Evolutionary conservation across 2,888 invertebrate species (phyloP).

Genomic region (Nymphalis c-album): DNA sequence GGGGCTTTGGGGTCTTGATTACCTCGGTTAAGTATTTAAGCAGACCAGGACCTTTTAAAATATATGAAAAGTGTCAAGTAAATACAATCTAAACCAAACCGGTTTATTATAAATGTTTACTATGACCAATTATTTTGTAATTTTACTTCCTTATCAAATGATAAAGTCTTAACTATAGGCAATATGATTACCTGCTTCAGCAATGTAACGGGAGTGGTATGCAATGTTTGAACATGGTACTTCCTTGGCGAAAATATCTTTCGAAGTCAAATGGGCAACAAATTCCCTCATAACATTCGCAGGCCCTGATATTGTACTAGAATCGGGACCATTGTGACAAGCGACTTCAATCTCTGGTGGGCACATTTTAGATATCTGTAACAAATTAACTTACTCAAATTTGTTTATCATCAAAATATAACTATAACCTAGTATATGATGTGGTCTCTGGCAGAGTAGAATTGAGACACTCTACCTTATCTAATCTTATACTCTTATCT

Average conservation of each 20-base stretch:
- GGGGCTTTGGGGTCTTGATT: slow-evolving; percentile 81
- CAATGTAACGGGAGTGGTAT: slow-evolving; percentile 93
- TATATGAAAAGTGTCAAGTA: background rate
- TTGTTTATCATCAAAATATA: background rate
- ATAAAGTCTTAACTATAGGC: background rate
- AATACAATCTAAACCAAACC: too few relatives aligned
- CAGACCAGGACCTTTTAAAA: slow-evolving; percentile 70
- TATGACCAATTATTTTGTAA: too few relatives aligned
- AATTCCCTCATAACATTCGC: slow-evolving; percentile 82
- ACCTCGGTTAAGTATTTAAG: slow-evolving; percentile 80
- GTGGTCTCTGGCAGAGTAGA: background rate
- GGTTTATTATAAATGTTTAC: too few relatives aligned
- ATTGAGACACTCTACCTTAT: too few relatives aligned
- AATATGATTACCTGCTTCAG: slow-evolving; percentile 75
- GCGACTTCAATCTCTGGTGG: slow-evolving; percentile 86
- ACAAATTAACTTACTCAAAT: slow-evolving; percentile 16
- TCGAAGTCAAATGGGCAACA: slow-evolving; percentile 69
- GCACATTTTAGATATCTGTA: slow-evolving; percentile 55
- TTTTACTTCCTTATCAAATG: too few relatives aligned
- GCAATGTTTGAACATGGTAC: slow-evolving; percentile 89
- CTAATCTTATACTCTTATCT: too few relatives aligned
- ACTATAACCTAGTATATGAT: background rate
- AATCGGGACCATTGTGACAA: slow-evolving; percentile 89
- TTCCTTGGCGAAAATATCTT: slow-evolving; percentile 67
- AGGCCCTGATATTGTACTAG: slow-evolving; percentile 90